A percentile compares a stretch with the other conserved stretches of the same genome.
phyloP scores from a whole-genome alignment of 2,888 invertebrate genomes.

The Acheta domesticus region DNA sequence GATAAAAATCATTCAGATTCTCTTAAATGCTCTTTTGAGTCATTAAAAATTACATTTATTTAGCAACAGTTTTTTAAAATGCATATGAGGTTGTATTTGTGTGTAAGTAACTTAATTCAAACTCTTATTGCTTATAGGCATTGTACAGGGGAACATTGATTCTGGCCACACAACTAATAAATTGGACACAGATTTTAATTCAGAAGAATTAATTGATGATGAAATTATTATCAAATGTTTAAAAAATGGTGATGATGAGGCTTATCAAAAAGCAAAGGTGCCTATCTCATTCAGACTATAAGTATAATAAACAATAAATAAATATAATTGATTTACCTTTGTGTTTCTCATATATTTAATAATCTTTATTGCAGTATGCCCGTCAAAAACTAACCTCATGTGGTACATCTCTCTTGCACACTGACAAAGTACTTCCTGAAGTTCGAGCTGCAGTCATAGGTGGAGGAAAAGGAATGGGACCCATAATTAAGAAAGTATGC shows the following conservation, averaged over 20 bases:
- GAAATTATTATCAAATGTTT: not conserved
- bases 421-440: not conserved
- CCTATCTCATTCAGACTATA: not conserved
- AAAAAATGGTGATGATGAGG: not conserved
- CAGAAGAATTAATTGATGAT: not conserved
- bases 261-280: not conserved
- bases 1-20: no score
- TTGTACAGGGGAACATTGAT: not conserved
- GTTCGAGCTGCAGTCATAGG: not conserved
- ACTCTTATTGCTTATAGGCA: no score
- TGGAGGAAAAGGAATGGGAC: not conserved
- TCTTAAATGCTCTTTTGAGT: no score
- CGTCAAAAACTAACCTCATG: not conserved
- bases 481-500: slow-evolving; percentile 1
- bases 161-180: not conserved
- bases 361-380: not conserved
- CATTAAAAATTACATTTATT: no score
- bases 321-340: not conserved
- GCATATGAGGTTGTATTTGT: not conserved
- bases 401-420: not conserved
- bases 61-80: no score
- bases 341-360: not conserved
- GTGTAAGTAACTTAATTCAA: not conserved
- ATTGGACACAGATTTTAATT: not conserved
- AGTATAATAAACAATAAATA: no score